These are phyloP conservation scores for Melangyna quadrimaculata DNA, from an alignment of 2,888 invertebrate species.

Conservation along the genomic window DNA sequence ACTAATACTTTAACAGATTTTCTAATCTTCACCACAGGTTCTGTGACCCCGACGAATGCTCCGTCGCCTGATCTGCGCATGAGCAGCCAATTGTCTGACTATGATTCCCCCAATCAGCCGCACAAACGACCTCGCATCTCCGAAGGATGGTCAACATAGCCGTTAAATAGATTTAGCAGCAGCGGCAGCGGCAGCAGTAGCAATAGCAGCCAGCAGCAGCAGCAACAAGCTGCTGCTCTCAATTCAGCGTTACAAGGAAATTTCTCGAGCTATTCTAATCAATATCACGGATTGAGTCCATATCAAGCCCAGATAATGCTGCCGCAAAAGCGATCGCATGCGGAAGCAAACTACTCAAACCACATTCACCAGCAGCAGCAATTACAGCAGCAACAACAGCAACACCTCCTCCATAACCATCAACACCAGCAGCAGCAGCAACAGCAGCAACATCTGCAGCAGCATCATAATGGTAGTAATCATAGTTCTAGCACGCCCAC, in stretches of 20 bases:
- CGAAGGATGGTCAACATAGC: conserved; percentile 96
- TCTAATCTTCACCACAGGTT: conserved; percentile 84
- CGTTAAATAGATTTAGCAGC: conserved; percentile 75
- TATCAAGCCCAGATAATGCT: conserved; percentile 65
- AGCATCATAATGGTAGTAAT: conserved; percentile 61
- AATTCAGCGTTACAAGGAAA: conserved; percentile 68
- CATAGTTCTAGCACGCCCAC: conserved; percentile 61
- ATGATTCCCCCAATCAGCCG: conserved; percentile 82
- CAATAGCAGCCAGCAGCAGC: conserved; percentile 73
- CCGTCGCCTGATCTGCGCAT: conserved; percentile 85
- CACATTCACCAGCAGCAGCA: conserved; percentile 63
- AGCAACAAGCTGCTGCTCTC: conserved; percentile 68
- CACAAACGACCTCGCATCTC: conserved; percentile 93
- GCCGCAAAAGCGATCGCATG: conserved; percentile 61
- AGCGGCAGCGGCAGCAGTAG: conserved; percentile 63
- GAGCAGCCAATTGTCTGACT: conserved; percentile 82
- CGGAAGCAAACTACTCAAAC: conserved; percentile 56
- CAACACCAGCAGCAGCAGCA: conserved; percentile 66
- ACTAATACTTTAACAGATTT: conserved; percentile 80
- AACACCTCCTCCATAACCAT: conserved; percentile 61
- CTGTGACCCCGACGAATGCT: conserved; percentile 92
- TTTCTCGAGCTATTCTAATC: conserved; percentile 68
- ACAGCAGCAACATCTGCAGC: conserved; percentile 58
- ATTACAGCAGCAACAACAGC: conserved; percentile 59
- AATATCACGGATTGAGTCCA: conserved; percentile 65